phyloP scores from a whole-genome alignment of 92 coral and sea anemone species.

The Zoanthus gigantus region DNA sequence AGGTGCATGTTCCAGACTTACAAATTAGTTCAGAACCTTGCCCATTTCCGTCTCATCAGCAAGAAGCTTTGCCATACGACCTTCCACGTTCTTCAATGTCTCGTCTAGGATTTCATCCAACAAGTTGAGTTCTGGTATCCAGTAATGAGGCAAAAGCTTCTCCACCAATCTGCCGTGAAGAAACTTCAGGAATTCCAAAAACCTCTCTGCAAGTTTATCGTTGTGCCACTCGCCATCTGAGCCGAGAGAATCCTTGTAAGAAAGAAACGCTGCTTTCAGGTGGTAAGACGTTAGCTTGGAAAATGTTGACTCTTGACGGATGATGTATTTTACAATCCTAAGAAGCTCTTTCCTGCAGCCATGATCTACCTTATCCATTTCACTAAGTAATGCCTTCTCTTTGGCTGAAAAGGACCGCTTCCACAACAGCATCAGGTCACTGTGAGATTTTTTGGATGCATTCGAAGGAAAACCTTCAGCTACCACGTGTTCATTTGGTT shows the following conservation, averaged over 20 bases:
- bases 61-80: constrained; percentile 62
- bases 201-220: constrained; percentile 70
- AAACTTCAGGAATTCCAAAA: constrained; percentile 64
- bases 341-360: constrained; percentile 85
- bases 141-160: constrained; percentile 64
- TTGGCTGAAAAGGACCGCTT: constrained; percentile 79
- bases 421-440: constrained; percentile 73
- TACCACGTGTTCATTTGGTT: constrained; percentile 67
- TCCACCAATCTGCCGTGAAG: constrained; percentile 46
- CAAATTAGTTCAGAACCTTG: constrained; percentile 43
- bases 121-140: constrained; percentile 73
- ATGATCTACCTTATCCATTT: constrained; percentile 74
- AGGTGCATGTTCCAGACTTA: background rate
- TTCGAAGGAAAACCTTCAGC: constrained; percentile 64
- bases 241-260: constrained; percentile 43
- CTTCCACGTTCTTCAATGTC: constrained; percentile 73
- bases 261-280: constrained; percentile 78
- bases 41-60: constrained; percentile 62
- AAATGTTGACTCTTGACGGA: constrained; percentile 69
- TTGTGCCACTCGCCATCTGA: constrained; percentile 58
- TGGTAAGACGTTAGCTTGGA: constrained; percentile 80
- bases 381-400: constrained; percentile 74
- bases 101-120: constrained; percentile 44
- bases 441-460: constrained; percentile 2
- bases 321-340: constrained; percentile 71